Evolutionary conservation across 1,140 invertebrate species (phyloP).

Genomic region (Lasioglossum baleicum): DNA sequence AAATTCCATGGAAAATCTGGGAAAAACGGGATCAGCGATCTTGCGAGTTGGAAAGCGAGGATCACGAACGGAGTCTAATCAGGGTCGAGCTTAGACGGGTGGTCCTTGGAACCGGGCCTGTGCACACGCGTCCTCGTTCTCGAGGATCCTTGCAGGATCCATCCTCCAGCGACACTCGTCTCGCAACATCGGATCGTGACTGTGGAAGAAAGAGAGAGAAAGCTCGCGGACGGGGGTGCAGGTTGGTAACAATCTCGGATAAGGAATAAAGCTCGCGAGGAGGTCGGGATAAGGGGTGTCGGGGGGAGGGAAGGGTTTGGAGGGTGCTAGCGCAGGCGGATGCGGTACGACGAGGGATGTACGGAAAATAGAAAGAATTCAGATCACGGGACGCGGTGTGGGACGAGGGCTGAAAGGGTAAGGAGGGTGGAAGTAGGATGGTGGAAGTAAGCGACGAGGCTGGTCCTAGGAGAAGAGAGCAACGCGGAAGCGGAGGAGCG

Average conservation of each 20-base stretch:
- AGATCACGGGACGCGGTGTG: constrained; percentile 69
- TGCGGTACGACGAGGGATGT: constrained; percentile 61
- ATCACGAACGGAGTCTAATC: no score
- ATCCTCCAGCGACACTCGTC: constrained; percentile 55
- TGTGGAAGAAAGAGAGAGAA: constrained; percentile 31
- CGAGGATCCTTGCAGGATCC: constrained; percentile 43
- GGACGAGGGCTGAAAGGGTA: no score
- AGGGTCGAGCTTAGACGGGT: constrained; percentile 38
- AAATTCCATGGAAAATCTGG: no score
- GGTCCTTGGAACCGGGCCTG: not conserved
- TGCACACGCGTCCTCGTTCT: no score
- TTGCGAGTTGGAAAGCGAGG: no score
- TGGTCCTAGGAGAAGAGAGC: constrained; percentile 53
- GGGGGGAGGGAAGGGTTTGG: constrained; percentile 31
- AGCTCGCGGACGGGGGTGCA: constrained; percentile 54
- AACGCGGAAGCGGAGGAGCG: constrained; percentile 36
- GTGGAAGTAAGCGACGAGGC: constrained; percentile 62
- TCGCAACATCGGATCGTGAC: constrained; percentile 49
- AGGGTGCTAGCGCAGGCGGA: constrained; percentile 46
- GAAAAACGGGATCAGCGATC: no score
- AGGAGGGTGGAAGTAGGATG: no score
- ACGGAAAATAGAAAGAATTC: constrained; percentile 75
- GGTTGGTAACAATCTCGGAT: constrained; percentile 76
- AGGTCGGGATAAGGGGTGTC: no score
- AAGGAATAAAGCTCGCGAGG: constrained; percentile 68